These are phyloP conservation scores for Coboldia fuscipes DNA, from an alignment of 1,140 invertebrate species.

Conservation along the genomic window DNA sequence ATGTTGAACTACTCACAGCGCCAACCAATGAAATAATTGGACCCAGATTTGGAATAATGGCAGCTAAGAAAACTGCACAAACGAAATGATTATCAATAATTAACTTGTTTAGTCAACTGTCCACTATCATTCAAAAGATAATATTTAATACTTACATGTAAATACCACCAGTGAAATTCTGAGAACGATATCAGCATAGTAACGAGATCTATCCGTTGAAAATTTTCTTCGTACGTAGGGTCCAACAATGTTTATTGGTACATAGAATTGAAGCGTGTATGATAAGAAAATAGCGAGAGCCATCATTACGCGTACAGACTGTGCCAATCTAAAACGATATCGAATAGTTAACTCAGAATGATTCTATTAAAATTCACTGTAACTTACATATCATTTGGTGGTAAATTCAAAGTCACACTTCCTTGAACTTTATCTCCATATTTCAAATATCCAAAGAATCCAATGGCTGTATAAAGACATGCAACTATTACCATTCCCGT, in stretches of 20 bases:
- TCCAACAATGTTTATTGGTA: slow-evolving; percentile 77
- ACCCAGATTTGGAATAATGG: slow-evolving; percentile 66
- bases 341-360: not conserved
- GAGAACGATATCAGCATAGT: slow-evolving; percentile 41
- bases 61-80: slow-evolving; percentile 55
- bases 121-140: slow-evolving; percentile 1
- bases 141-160: slow-evolving; percentile 75
- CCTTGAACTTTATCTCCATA: slow-evolving; percentile 59
- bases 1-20: slow-evolving; percentile 67
- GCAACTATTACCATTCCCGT: slow-evolving; percentile 73
- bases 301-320: slow-evolving; percentile 63
- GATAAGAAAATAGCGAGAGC: slow-evolving; percentile 68
- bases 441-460: slow-evolving; percentile 80
- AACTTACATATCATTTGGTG: slow-evolving; percentile 45
- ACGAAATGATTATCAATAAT: not conserved
- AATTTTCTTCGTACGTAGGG: slow-evolving; percentile 40
- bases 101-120: not conserved
- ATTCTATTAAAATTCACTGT: slow-evolving; percentile 6
- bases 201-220: slow-evolving; percentile 28
- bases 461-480: slow-evolving; percentile 59
- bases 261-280: slow-evolving; percentile 80
- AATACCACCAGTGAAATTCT: slow-evolving; percentile 47
- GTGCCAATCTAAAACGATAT: slow-evolving; percentile 41
- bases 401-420: slow-evolving; percentile 70
- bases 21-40: slow-evolving; percentile 80